Base-by-base conservation (phyloP, 2,888 invertebrate species). In the Brachycybe producta region DNA sequence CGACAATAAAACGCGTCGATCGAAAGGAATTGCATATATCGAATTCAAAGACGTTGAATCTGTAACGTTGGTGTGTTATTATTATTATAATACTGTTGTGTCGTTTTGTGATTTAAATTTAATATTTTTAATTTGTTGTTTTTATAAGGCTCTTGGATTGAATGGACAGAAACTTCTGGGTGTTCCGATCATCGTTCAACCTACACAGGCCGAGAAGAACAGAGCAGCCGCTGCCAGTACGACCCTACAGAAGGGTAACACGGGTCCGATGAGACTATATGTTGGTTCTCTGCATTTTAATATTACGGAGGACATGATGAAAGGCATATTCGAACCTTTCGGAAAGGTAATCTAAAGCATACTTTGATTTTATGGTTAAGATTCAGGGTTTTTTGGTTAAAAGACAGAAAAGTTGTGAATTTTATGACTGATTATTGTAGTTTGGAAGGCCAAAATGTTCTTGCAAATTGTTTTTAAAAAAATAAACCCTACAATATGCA, bases 21-120 rank as follows among this genome's bases (percentile, higher is more conserved):
- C 97, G 63, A 99, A 99, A 71, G 98, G 98, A 40, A 97, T 99
- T 61, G 90, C 97, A n/a, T 99, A 99, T 65, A 91, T 99, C 53
- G 98, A 99, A 71, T 99, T 98, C 66, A 84, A 85, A 68, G 95
- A 97, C 72, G 86, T 92, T 1, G 95, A 95, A 71, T 91, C 94
- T 55, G 97, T 98, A 7, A 84, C 94, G 52, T 72, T 95, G 73
- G 86, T 86, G 69, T 76, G 78, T 70, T 32, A 35, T 43, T 50
- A 7, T 11, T 35, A 13, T 15, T 49, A 19, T 32, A 3, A 27
- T 51, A 53, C 28, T 8, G 5, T 35, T 36, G 35, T 38, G 27
- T 36, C 28, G 32, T 44, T 17, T 11, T 30, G 15, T 24, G 23
- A 3, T 50, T 7, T 41, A 3, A 5, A 5, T 5, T 41, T 11